Percentiles rank a stretch among this genome's conserved stretches.
These are phyloP conservation scores for Acanthoscelides obtectus DNA, from an alignment of 2,888 invertebrate species.

Conservation along the genomic window DNA sequence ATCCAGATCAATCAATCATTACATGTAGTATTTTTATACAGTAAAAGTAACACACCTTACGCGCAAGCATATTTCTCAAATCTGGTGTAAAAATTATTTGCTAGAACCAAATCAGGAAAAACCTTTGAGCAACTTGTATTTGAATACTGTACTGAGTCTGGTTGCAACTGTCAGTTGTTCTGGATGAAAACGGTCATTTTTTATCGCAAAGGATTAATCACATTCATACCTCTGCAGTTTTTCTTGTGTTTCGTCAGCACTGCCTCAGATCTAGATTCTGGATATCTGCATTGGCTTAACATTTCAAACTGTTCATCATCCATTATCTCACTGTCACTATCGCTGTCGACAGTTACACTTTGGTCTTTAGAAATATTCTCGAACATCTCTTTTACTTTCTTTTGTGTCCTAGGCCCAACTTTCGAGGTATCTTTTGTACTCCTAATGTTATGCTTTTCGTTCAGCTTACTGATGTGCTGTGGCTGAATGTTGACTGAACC, in stretches of 20 bases:
- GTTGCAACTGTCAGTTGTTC: no score
- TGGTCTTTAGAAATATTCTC: conserved; percentile 13
- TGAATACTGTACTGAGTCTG: no score
- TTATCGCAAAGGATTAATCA: no score
- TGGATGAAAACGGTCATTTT: no score
- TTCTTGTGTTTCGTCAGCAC: not conserved
- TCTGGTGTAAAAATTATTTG: no score
- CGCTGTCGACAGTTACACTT: conserved; percentile 8
- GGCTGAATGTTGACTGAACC: conserved; percentile 11
- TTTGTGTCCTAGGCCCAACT: conserved; percentile 15
- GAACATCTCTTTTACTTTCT: conserved; percentile 27
- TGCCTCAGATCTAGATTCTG: not conserved
- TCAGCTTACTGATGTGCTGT: not conserved
- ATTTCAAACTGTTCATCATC: conserved; percentile 25
- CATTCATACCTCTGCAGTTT: not conserved
- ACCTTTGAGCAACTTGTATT: no score
- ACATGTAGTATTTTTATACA: no score
- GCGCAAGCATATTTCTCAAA: no score
- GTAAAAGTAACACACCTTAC: no score
- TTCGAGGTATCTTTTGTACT: conserved; percentile 4
- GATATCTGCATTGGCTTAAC: conserved; percentile 2
- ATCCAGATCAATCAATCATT: no score
- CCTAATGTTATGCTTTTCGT: not conserved
- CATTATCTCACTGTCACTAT: conserved; percentile 23
- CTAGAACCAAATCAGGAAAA: no score